Evolutionary conservation across 2,113 vertebrate species (phyloP), one percentile per base, ranked within the genome.

Genomic region (Tetrao urogallus): DNA sequence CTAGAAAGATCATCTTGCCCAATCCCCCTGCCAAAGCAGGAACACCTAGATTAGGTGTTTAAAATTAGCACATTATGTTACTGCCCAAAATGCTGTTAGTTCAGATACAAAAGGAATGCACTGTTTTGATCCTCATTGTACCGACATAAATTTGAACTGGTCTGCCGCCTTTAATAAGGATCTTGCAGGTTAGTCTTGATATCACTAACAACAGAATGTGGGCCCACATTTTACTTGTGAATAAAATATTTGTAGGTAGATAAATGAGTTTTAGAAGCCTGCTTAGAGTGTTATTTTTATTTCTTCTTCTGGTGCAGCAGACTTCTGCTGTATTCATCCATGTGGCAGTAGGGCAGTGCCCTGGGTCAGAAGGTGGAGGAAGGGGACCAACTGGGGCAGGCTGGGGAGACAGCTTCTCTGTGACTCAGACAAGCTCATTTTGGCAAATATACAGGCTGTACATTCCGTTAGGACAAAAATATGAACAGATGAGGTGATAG

Each of bases 351-450:
- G 72, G n/a, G 34, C 58, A 79, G 0, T 86, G 32, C 92, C 92
- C 69, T 89, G 72, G 71, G 71, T 56, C 16, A 34, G 75, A 61
- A 76, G 50, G 45, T 82, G 71, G 67, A 73, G 48, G 75, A 85
- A 43, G 34, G 38, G 34, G 58, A 50, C 76, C 5, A 1, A 32
- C 58, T 91, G 65, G 71, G 72, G 67, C 57, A 91, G 38, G 50
- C 63, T 73, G 42, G 60, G 86, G 65, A 56, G 1, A 7, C 74
- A 65, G 61, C 21, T 52, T 56, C 36, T 74, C 56, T 90, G 54
- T 87, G 65, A 67, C 61, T 91, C 72, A 91, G 54, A 38, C 79
- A 77, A 82, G 34, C 76, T 89, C 52, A 18, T 83, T 93, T 82
- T 74, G 71, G 48, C 47, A 50, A 45, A 14, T n/a, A 12, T 38